phyloP scores from a whole-genome alignment of 2,797 vertebrate genomes.

The Cyclura pinguis region DNA sequence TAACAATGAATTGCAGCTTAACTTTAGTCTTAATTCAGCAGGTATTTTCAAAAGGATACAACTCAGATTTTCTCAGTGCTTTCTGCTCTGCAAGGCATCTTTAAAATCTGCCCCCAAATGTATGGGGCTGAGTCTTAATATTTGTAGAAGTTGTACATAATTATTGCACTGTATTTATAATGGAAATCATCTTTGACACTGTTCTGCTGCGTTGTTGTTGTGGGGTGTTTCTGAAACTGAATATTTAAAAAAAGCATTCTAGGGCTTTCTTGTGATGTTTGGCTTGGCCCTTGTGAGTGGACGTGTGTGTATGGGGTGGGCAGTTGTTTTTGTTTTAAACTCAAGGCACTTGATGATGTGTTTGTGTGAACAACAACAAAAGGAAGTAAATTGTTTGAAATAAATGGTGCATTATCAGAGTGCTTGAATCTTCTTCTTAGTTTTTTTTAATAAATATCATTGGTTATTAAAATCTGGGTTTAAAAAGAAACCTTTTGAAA shows the following conservation, averaged over 20 bases:
- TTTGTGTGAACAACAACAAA: slow-evolving; percentile 39
- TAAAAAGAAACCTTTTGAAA: not conserved
- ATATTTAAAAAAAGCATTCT: slow-evolving; percentile 64
- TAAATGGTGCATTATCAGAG: not conserved
- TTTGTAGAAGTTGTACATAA: slow-evolving; percentile 43
- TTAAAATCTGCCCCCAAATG: not conserved
- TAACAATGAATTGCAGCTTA: slow-evolving; percentile 21
- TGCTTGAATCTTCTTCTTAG: too few relatives aligned
- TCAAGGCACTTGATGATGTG: slow-evolving; percentile 48
- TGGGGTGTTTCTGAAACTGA: not conserved
- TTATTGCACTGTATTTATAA: slow-evolving; percentile 76
- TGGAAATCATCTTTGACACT: not conserved
- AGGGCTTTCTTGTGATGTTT: slow-evolving; percentile 34
- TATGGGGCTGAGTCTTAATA: not conserved
- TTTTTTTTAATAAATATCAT: not conserved
- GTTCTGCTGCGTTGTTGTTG: not conserved
- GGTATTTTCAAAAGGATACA: too few relatives aligned
- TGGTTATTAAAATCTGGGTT: not conserved
- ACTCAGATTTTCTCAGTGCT: not conserved
- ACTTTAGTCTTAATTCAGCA: slow-evolving; percentile 18
- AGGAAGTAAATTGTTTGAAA: slow-evolving; percentile 28
- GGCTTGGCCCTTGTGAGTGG: slow-evolving; percentile 26
- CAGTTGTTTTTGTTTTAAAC: slow-evolving; percentile 32
- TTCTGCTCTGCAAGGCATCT: not conserved
- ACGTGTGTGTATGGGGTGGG: slow-evolving; percentile 9